These are phyloP conservation scores for Caenorhabditis sulstoni DNA, from an alignment of 2,888 invertebrate genomes.

Conservation along the genomic window DNA sequence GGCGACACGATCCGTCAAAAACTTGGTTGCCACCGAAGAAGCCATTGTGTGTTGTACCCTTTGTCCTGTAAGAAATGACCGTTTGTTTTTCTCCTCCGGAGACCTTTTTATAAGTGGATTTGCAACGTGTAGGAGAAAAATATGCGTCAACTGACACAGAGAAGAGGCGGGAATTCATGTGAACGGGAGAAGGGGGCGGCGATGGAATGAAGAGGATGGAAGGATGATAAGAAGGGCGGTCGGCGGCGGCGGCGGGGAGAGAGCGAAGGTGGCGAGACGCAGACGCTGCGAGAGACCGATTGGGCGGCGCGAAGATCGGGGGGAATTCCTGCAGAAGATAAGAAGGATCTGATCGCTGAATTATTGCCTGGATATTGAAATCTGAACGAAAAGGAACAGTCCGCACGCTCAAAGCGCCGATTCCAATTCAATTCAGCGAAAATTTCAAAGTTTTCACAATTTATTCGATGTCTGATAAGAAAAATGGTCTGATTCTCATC, in stretches of 20 bases:
- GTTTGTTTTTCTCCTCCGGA: not conserved
- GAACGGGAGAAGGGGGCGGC: slow-evolving; percentile 27
- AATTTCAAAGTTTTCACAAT: no score
- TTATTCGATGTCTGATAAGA: no score
- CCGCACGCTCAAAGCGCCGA: no score
- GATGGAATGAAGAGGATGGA: slow-evolving; percentile 10
- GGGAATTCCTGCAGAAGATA: not conserved
- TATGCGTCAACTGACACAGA: slow-evolving; percentile 15
- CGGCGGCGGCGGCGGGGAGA: slow-evolving; percentile 19
- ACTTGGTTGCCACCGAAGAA: slow-evolving; percentile 64
- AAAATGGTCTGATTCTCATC: no score
- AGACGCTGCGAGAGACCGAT: slow-evolving; percentile 17
- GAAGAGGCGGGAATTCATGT: slow-evolving; percentile 40
- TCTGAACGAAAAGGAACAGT: no score
- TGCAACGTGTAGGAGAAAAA: slow-evolving; percentile 6
- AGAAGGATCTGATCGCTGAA: not conserved
- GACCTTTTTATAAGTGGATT: slow-evolving; percentile 1
- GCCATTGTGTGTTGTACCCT: slow-evolving; percentile 43
- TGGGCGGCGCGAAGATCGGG: slow-evolving; percentile 7
- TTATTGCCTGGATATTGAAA: no score
- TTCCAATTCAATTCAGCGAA: no score
- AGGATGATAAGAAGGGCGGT: slow-evolving; percentile 39
- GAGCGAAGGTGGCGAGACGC: slow-evolving; percentile 23
- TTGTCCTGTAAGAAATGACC: slow-evolving; percentile 13
- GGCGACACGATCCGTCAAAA: slow-evolving; percentile 77